These are phyloP conservation scores for Gryllus longicercus DNA, from an alignment of 2,888 invertebrate genomes.

Conservation along the genomic window DNA sequence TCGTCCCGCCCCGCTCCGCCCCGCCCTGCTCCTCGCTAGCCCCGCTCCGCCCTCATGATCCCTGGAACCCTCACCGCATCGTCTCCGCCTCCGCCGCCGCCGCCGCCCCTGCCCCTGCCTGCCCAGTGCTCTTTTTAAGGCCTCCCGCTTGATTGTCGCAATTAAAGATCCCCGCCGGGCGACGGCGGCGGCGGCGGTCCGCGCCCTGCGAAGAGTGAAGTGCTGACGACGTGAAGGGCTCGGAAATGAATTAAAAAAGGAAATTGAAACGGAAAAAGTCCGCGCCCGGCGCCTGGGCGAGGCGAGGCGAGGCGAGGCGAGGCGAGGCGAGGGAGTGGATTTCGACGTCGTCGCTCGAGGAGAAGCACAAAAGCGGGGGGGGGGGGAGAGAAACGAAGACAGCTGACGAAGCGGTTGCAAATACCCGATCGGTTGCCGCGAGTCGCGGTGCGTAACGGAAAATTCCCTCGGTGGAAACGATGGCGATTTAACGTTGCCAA, in stretches of 20 bases:
- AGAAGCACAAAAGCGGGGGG: not conserved
- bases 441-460: too few species aligned
- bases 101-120: not conserved
- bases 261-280: conserved; percentile 17
- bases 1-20: too few species aligned
- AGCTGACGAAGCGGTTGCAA: too few species aligned
- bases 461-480: too few species aligned
- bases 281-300: not conserved
- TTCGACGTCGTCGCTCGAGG: not conserved
- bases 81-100: too few species aligned
- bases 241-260: conserved; percentile 10
- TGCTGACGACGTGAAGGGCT: conserved; percentile 17
- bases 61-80: not conserved
- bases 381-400: too few species aligned
- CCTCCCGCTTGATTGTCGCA: conserved; percentile 35
- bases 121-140: not conserved
- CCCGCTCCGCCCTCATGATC: not conserved
- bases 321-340: conserved; percentile 4
- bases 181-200: conserved; percentile 32
- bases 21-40: not conserved
- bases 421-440: too few species aligned
- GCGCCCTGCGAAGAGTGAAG: not conserved
- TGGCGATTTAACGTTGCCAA: too few species aligned
- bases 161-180: conserved; percentile 35
- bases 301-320: not conserved